Evolutionary conservation across 2,888 invertebrate species (phyloP), one percentile per base, ranked within the genome.

Genomic region (Drosophila atripex): DNA sequence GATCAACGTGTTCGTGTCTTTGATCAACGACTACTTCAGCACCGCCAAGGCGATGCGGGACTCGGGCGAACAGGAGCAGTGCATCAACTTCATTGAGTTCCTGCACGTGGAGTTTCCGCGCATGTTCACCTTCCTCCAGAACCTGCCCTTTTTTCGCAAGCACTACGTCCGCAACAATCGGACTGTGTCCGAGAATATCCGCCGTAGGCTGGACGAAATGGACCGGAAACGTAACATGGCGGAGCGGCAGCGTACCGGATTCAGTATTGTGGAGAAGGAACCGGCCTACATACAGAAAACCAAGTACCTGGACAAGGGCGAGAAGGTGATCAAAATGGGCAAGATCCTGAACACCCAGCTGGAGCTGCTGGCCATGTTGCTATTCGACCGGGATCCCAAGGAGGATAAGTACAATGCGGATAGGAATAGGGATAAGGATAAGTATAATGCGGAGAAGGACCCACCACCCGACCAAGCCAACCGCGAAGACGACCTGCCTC

Each of bases 1-100:
- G 6, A 64, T 89, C 0, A 90, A 90, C 47, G 77, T 91, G 41
- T 87, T 89, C 18, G 80, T 88, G 1, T 87, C 90, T 0, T 57
- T 91, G 5, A 76, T 90, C 5, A 86, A 83, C 30, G 76, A 84
- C 30, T 79, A 90, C 56, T 90, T 90, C 56, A 43, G 73, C 6
- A 54, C 51, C 14, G 75, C 87, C 3, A 89, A 88, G 47, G 56
- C 58, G 1, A 68, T 76, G 2, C 68, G 77, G 4, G 75, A 76
- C 25, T 21, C 49, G 0, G n/a, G 21, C 1, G 6, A 11, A 5
- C 4, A 28, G 18, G 52, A 55, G 0, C 61, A 14, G 1, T 28
- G 55, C 1, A 79, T 89, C 12, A 80, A 77, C 11, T 89, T 90
- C 64, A 77, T 78, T 21, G 53, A 88, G 30, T 91, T 89, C 71